Percentiles rank a stretch among this genome's conserved stretches.
Evolutionary conservation across 1,140 invertebrate genomes (phyloP).

Genomic region (Papilio dardanus): DNA sequence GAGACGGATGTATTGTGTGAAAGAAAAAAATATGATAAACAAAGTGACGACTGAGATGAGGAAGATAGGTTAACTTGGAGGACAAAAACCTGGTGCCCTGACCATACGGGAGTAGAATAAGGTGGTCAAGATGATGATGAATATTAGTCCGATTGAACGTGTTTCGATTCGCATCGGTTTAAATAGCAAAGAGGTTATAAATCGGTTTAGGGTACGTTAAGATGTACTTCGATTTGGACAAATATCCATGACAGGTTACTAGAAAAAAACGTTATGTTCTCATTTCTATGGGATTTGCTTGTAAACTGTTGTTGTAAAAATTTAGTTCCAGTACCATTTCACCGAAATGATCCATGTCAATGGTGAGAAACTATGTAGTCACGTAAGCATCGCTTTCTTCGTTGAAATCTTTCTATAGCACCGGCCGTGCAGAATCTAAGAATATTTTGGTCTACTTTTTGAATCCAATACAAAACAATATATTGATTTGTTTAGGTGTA

Average conservation of each 20-base stretch:
- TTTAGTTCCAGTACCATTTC: conserved; percentile 28
- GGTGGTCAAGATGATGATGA: no score
- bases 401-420: conserved; percentile 48
- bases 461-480: conserved; percentile 1
- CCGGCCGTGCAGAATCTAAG: conserved; percentile 46
- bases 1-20: no score
- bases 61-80: no score
- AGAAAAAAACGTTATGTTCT: background rate
- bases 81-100: no score
- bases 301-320: conserved; percentile 7
- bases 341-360: conserved; percentile 26
- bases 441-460: conserved; percentile 36
- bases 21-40: no score
- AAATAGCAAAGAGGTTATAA: background rate
- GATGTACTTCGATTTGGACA: background rate
- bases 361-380: conserved; percentile 46
- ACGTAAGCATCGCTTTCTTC: conserved; percentile 53
- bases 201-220: background rate
- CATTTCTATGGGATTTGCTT: conserved; percentile 13
- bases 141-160: no score
- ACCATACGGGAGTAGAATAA: no score
- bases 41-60: no score
- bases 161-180: background rate
- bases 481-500: background rate
- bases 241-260: background rate